phyloP scores from a whole-genome alignment of 2,113 vertebrate species.

The Thinocorus orbignyianus region DNA sequence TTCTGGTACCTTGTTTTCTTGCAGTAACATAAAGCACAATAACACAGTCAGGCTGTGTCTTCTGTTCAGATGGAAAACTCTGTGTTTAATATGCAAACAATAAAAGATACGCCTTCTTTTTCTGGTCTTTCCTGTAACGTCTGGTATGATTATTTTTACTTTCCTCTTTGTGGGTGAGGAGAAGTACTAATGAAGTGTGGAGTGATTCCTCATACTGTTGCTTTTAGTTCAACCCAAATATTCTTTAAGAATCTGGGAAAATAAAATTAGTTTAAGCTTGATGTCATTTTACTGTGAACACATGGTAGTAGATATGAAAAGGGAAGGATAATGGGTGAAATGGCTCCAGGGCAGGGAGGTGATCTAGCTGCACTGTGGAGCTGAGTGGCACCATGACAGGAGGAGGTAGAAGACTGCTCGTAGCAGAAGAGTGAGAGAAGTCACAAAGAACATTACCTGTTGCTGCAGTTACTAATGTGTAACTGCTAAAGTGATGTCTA shows the following conservation, averaged over 20 bases:
- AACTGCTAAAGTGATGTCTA: not conserved
- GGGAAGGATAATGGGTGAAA: not conserved
- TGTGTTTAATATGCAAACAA: not conserved
- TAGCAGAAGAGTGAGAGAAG: not conserved
- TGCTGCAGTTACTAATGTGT: not conserved
- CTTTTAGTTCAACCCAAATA: not conserved
- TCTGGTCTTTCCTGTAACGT: not conserved
- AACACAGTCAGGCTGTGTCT: not conserved
- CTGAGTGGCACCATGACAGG: not conserved
- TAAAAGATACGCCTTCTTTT: not conserved
- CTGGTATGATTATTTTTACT: not conserved
- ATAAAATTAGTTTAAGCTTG: not conserved
- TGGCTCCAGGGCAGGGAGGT: not conserved
- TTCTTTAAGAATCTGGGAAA: not conserved
- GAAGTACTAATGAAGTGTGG: not conserved
- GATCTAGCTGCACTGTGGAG: not conserved
- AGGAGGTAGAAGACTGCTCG: rapidly evolving
- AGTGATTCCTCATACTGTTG: not conserved
- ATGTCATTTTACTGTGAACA: not conserved
- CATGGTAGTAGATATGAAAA: not conserved
- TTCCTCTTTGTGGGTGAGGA: not conserved
- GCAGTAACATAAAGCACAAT: rapidly evolving
- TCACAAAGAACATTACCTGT: not conserved
- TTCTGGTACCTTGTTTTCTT: not conserved
- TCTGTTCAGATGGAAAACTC: not conserved